Base-by-base conservation (phyloP, 2,797 vertebrate genomes). In the Xiphorhynchus erythropygius region DNA sequence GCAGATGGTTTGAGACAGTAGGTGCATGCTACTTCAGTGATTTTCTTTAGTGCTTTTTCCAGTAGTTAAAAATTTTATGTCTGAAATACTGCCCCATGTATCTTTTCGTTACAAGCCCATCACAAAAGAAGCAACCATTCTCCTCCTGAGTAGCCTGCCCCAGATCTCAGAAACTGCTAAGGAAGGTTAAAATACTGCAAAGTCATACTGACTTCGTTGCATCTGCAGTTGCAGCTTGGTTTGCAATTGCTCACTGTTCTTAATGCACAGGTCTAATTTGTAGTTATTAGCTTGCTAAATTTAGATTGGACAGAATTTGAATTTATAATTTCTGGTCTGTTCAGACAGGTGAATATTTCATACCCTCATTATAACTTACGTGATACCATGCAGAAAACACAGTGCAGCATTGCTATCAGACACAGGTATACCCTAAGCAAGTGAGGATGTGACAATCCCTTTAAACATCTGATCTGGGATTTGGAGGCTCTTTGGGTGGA, bases 161-260 rank as follows among this genome's bases (percentile, higher is more conserved):
- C 13, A 13, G 81, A 80, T 86, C 12, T 18, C 18, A 52, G 35
- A 49, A 50, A 71, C 89, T 80, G 46, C 79, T 91, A 19, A 50
- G 44, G 87, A 88, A 62, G 25, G 7, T 74, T 70, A 82, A 69
- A 95, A 93, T 90, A 64, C 70, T 94, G 89, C 89, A 79, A 37
- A 96, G 89, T 94, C 86, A 90, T 65, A 55, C 57, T 88, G 78
- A 69, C 46, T 92, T 88, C 11, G 1, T 71, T 79, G 64, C 56
- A 37, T 76, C 79, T 95, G 76, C 71, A 87, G 68, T 44, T 85
- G 33, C 32, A 84, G 74, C 46, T 85, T 87, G n/a, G 53, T 70
- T 93, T 93, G 90, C 47, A 64, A 73, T 77, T 15, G 13, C 63
- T 65, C 27, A 22, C 42, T 1, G 6, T 33, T 80, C 62, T 62